These are phyloP conservation scores for Erpetoichthys calabaricus DNA, from an alignment of 2,797 vertebrate genomes.

Conservation along the genomic window DNA sequence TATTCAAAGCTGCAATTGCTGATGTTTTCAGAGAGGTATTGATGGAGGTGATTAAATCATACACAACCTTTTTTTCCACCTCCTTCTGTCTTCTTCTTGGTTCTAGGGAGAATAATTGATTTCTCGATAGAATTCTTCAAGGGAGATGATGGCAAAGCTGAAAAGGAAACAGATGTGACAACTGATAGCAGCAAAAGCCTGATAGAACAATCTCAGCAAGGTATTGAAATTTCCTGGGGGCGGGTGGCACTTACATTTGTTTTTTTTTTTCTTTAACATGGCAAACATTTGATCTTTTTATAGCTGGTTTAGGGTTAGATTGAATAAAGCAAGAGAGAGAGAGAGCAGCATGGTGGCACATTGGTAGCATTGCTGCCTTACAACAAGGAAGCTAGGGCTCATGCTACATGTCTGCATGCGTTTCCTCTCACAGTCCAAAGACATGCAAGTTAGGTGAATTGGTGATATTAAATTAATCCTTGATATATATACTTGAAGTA, in stretches of 20 bases:
- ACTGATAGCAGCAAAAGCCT: conserved; percentile 15
- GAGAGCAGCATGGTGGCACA: too few species aligned
- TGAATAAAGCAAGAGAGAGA: too few species aligned
- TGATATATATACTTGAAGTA: too few species aligned
- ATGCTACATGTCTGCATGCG: too few species aligned
- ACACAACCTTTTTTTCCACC: conserved; percentile 17
- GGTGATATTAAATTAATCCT: too few species aligned
- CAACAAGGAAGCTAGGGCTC: background rate
- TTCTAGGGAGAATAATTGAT: conserved; percentile 22
- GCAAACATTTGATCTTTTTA: too few species aligned
- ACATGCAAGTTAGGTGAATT: too few species aligned
- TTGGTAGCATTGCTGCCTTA: background rate
- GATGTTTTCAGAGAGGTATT: conserved; percentile 29
- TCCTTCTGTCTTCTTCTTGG: conserved; percentile 19
- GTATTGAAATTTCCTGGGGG: conserved; percentile 5
- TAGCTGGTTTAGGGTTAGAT: too few species aligned
- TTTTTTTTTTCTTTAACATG: too few species aligned
- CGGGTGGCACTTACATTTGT: background rate
- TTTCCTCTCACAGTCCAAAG: too few species aligned
- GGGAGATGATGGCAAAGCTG: conserved; percentile 5
- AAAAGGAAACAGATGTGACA: conserved; percentile 6
- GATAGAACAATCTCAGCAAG: background rate
- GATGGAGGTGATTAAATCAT: conserved; percentile 37
- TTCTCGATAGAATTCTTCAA: conserved; percentile 19
- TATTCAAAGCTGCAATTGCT: conserved; percentile 28